Conservation (phyloP, 1,140 invertebrate species). For the Sogatella furcifera region DNA sequence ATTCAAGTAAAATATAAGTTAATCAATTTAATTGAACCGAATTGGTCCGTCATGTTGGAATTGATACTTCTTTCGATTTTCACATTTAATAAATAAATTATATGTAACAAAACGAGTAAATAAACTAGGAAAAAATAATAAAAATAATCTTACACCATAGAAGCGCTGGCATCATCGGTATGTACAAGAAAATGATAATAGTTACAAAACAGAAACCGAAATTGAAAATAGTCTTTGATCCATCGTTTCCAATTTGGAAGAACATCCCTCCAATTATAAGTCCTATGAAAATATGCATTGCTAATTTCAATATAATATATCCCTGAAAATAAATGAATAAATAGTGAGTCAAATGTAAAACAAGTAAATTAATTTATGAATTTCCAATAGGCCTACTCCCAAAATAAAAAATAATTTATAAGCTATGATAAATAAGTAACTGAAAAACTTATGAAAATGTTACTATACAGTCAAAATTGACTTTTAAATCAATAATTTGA, state of each 20-base stretch:
- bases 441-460: no score
- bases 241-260: constrained; percentile 59
- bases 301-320: constrained; percentile 54
- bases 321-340: constrained; percentile 40
- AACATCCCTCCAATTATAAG: constrained; percentile 56
- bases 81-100: no score
- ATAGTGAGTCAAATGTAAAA: not conserved
- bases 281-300: constrained; percentile 55
- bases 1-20: no score
- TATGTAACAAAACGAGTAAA: no score
- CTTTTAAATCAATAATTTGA: no score
- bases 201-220: constrained; percentile 72
- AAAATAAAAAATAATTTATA: no score
- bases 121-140: constrained; percentile 9
- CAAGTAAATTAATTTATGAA: not conserved
- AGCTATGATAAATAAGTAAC: no score
- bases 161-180: constrained; percentile 67
- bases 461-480: no score
- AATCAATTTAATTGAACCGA: no score
- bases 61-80: no score
- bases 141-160: constrained; percentile 53
- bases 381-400: no score
- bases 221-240: constrained; percentile 67
- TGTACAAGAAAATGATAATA: constrained; percentile 62
- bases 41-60: no score